phyloP scores from a whole-genome alignment of 1,140 invertebrate species.

The Drosophila tropicalis region DNA sequence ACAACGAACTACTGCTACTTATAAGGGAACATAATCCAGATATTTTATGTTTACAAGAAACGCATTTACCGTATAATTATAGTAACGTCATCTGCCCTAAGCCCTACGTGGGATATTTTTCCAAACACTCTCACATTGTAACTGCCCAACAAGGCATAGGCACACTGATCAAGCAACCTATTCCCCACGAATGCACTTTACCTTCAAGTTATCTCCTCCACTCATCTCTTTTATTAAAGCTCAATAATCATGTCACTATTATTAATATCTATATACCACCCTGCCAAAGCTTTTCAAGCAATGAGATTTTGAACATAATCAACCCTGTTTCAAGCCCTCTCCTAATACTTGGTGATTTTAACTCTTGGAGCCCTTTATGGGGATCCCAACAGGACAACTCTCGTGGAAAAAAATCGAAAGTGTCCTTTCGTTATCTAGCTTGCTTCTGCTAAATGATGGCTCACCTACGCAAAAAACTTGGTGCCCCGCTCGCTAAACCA shows the following conservation, averaged over 20 bases:
- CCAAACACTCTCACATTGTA: not conserved
- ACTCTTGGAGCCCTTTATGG: too few relatives aligned
- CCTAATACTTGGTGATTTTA: too few relatives aligned
- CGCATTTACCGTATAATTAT: not conserved
- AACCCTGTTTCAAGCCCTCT: conserved; percentile 2
- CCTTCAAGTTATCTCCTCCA: not conserved
- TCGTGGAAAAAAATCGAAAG: too few relatives aligned
- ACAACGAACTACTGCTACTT: too few relatives aligned
- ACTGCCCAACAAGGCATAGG: not conserved
- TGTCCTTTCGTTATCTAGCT: too few relatives aligned
- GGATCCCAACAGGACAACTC: too few relatives aligned
- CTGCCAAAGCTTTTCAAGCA: not conserved
- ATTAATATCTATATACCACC: conserved; percentile 1
- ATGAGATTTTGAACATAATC: conserved; percentile 2
- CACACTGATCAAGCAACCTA: too few relatives aligned
- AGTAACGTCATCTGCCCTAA: not conserved
- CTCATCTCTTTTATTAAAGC: too few relatives aligned
- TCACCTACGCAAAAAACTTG: conserved; percentile 11
- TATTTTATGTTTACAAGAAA: too few relatives aligned
- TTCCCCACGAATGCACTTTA: not conserved
- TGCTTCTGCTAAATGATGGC: not conserved
- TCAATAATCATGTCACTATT: not conserved
- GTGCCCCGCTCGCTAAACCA: conserved; percentile 9
- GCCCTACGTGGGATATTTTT: not conserved
- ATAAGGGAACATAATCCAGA: too few relatives aligned